A percentile compares a stretch with the other conserved stretches of the same genome.
These are phyloP conservation scores for Halocaridina rubra DNA, from an alignment of 2,888 invertebrate species.

Conservation along the genomic window DNA sequence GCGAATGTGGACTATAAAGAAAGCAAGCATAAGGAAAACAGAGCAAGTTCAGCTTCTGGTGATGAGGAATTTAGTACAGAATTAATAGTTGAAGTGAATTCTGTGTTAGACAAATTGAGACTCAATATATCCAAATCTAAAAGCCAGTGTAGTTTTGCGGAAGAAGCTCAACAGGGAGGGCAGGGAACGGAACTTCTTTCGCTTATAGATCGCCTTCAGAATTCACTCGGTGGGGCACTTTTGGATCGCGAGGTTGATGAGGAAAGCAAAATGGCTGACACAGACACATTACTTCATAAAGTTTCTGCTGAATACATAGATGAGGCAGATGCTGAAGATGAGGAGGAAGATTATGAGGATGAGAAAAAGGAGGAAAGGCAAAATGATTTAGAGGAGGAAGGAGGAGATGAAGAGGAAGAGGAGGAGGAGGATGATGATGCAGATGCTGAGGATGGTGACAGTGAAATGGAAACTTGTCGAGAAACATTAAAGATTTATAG, in stretches of 20 bases:
- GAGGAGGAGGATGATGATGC: conserved; percentile 22
- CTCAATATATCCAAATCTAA: conserved; percentile 73
- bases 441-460: not conserved
- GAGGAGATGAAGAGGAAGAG: not conserved
- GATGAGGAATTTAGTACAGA: conserved; percentile 68
- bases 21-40: not conserved
- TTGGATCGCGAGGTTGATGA: conserved; percentile 32
- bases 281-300: not conserved
- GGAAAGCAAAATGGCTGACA: conserved; percentile 3
- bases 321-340: conserved; percentile 22
- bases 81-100: conserved; percentile 81
- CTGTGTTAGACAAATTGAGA: conserved; percentile 80
- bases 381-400: conserved; percentile 5
- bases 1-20: not conserved
- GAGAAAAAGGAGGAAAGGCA: not conserved
- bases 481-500: not conserved
- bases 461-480: not conserved
- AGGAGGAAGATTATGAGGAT: conserved; percentile 7
- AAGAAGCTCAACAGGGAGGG: not conserved
- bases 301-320: not conserved
- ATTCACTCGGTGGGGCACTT: conserved; percentile 68
- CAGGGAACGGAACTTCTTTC: conserved; percentile 72
- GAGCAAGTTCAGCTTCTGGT: not conserved
- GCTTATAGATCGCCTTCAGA: conserved; percentile 79
- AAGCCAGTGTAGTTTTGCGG: conserved; percentile 22